phyloP scores from a whole-genome alignment of 2,797 vertebrate species.

The Danio tinwini region DNA sequence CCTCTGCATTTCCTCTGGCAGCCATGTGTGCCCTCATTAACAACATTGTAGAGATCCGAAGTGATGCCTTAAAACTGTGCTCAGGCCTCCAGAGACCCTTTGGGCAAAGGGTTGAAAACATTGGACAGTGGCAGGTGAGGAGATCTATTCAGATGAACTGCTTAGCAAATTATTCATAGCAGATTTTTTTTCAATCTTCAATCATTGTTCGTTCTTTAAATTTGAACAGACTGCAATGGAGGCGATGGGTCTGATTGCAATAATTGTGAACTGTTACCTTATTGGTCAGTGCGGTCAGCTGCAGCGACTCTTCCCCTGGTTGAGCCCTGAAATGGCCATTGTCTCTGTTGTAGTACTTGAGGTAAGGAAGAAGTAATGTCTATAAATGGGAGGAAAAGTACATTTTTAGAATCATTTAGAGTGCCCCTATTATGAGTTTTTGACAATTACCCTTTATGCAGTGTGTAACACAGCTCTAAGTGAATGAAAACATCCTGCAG shows the following conservation, averaged over 20 bases:
- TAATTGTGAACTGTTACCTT: constrained; percentile 97
- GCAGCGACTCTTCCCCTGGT: constrained; percentile 94
- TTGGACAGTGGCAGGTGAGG: constrained; percentile 96
- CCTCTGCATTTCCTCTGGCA: constrained; percentile 93
- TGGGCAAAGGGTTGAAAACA: constrained; percentile 90
- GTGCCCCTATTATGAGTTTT: too few relatives aligned
- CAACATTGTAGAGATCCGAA: constrained; percentile 97
- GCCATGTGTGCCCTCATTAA: constrained; percentile 95
- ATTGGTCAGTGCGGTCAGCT: constrained; percentile 97
- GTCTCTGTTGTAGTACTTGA: constrained; percentile 94
- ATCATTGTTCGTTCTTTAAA: constrained; percentile 6
- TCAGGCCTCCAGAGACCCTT: constrained; percentile 93
- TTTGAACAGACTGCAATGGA: constrained; percentile 91
- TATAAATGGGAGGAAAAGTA: too few relatives aligned
- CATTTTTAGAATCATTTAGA: too few relatives aligned
- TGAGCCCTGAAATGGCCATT: constrained; percentile 93
- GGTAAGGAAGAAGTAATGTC: constrained; percentile 70
- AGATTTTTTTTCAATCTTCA: constrained; percentile 20
- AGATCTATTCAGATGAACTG: neutral
- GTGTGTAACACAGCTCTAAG: too few relatives aligned
- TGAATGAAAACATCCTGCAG: too few relatives aligned
- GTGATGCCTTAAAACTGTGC: constrained; percentile 96
- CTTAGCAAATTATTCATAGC: neutral
- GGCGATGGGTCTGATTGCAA: constrained; percentile 93
- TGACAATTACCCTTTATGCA: too few relatives aligned